phyloP scores from a whole-genome alignment of 2,797 vertebrate genomes.

The Staurois parvus region DNA sequence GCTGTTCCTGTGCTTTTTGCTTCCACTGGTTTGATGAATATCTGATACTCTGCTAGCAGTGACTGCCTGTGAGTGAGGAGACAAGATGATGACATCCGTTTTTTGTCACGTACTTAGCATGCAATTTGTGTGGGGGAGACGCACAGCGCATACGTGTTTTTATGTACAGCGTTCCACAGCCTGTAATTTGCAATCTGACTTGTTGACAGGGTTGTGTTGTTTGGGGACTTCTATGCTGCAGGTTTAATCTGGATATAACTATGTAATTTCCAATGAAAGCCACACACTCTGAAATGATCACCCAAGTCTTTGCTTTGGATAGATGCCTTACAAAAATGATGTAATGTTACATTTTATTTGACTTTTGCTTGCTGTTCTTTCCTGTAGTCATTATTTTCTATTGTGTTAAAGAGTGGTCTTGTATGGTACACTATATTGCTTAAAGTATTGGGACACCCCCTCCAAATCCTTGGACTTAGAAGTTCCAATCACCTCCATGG shows the following conservation, averaged over 20 bases:
- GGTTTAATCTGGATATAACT: slow-evolving; percentile 18
- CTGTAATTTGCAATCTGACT: slow-evolving; percentile 58
- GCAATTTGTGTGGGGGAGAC: slow-evolving; percentile 54
- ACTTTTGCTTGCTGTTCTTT: neutral
- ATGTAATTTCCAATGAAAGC: slow-evolving; percentile 4
- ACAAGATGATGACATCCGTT: slow-evolving; percentile 55
- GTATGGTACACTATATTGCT: no score
- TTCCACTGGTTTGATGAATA: neutral
- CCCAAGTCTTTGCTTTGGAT: neutral
- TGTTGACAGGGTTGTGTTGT: slow-evolving; percentile 44
- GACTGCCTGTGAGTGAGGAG: slow-evolving; percentile 38
- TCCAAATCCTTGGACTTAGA: no score
- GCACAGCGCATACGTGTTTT: slow-evolving; percentile 44
- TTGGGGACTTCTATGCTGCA: slow-evolving; percentile 20
- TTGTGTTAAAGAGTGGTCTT: neutral
- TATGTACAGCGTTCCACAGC: slow-evolving; percentile 34
- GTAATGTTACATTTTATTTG: neutral
- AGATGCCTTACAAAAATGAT: neutral
- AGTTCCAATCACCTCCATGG: no score
- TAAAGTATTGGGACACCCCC: no score
- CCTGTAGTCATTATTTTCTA: neutral
- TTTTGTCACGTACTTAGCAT: slow-evolving; percentile 53
- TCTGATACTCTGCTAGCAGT: slow-evolving; percentile 19
- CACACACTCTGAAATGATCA: slow-evolving; percentile 13
- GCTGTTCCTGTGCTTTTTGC: neutral